Conservation (phyloP, 2,888 invertebrate species). For the Hirtodrosophila duncani region DNA sequence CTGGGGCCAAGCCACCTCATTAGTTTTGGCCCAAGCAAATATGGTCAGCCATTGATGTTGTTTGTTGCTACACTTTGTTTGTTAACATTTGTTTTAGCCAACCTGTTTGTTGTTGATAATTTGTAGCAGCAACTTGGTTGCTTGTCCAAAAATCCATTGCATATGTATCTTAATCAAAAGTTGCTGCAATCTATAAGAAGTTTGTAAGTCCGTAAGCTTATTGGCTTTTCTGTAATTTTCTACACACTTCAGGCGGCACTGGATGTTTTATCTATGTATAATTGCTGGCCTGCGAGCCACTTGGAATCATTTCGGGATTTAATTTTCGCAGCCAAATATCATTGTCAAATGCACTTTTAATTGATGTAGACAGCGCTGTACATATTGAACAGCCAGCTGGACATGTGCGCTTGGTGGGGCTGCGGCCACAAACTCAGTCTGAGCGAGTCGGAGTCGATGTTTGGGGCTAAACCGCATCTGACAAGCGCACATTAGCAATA, state of each 20-base stretch:
- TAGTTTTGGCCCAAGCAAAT: constrained; percentile 58
- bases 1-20: constrained; percentile 60
- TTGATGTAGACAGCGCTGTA: constrained; percentile 69
- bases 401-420: constrained; percentile 42
- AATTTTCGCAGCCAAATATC: constrained; percentile 57
- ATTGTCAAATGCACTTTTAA: constrained; percentile 74
- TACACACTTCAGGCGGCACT: no score
- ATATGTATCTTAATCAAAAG: constrained; percentile 23
- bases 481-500: constrained; percentile 73
- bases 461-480: constrained; percentile 42
- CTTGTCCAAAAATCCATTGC: no score
- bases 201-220: no score
- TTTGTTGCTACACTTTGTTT: constrained; percentile 38
- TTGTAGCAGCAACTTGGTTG: constrained; percentile 49
- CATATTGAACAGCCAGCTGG: constrained; percentile 66
- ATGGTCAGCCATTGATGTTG: constrained; percentile 57
- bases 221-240: no score
- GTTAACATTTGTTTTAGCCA: constrained; percentile 63
- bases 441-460: neutral
- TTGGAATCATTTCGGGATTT: constrained; percentile 11
- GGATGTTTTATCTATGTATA: constrained; percentile 31
- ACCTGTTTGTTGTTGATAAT: constrained; percentile 63
- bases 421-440: neutral
- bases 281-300: constrained; percentile 16
- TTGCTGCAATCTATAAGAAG: no score